Evolutionary conservation across 92 coral and sea anemone genomes (phyloP).

Genomic region (Zoanthus gigantus): DNA sequence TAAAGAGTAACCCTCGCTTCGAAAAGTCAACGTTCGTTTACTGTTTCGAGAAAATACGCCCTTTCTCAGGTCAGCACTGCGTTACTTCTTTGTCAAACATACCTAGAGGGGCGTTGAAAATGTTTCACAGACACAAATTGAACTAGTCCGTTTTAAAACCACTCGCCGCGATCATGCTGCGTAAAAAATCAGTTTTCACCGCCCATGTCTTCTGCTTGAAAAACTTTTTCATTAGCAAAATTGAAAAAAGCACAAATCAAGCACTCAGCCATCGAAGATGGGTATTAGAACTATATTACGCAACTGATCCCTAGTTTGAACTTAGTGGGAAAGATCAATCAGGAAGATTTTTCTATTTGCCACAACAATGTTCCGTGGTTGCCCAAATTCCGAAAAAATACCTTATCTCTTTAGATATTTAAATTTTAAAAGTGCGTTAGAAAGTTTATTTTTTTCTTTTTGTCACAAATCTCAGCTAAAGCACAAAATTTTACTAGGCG

Average conservation of each 20-base stretch:
- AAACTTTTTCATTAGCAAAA: not conserved
- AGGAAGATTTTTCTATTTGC: constrained; percentile 5
- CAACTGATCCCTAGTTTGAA: constrained; percentile 14
- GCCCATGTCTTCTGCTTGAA: not conserved
- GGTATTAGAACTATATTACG: not conserved
- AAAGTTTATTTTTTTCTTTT: not conserved
- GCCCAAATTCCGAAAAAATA: not conserved
- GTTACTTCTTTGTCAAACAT: constrained; percentile 10
- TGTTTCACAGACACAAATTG: constrained; percentile 35
- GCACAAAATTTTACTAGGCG: not conserved
- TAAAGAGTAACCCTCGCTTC: constrained; percentile 11
- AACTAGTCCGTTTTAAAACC: constrained; percentile 10
- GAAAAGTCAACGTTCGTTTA: constrained; percentile 4
- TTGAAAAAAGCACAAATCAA: not conserved
- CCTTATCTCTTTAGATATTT: too few species aligned
- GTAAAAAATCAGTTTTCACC: not conserved
- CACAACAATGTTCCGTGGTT: not conserved
- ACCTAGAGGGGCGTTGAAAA: constrained; percentile 40
- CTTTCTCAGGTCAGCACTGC: not conserved
- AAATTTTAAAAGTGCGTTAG: too few species aligned
- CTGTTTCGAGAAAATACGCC: constrained; percentile 12
- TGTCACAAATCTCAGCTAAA: not conserved
- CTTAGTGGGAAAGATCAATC: constrained; percentile 19
- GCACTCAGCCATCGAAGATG: not conserved
- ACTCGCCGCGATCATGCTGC: constrained; percentile 35